phyloP scores from a whole-genome alignment of 2,113 vertebrate species.

The Atherinomorus stipes region DNA sequence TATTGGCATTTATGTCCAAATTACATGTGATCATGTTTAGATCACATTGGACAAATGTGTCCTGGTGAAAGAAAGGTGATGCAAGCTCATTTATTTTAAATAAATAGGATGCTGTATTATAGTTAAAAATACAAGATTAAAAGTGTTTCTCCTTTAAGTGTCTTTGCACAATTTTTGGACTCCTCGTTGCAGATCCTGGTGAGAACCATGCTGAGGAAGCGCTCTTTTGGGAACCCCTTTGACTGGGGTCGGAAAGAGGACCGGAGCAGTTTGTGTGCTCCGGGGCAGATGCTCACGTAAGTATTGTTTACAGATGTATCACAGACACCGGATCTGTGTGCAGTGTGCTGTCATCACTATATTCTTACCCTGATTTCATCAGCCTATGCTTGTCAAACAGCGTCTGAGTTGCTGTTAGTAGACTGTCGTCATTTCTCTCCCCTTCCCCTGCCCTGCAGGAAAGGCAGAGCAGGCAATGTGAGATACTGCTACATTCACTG shows the following conservation, averaged over 20 bases:
- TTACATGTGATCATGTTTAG: no score
- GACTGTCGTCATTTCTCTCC: slow-evolving; percentile 62
- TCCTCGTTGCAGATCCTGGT: slow-evolving; percentile 89
- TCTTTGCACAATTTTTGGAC: neutral
- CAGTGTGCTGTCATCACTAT: neutral
- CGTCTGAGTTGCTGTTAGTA: slow-evolving; percentile 29
- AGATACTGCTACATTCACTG: slow-evolving; percentile 83
- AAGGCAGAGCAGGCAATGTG: slow-evolving; percentile 86
- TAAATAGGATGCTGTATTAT: neutral
- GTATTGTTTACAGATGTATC: slow-evolving; percentile 54
- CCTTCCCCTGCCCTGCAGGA: slow-evolving; percentile 83
- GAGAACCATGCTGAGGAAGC: slow-evolving; percentile 97
- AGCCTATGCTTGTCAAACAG: slow-evolving; percentile 9
- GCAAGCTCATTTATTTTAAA: neutral
- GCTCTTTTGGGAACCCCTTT: slow-evolving; percentile 97
- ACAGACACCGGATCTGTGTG: neutral
- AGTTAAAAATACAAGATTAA: neutral
- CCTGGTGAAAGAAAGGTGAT: neutral
- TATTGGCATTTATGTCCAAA: no score
- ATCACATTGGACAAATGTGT: neutral
- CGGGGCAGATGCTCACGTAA: slow-evolving; percentile 88
- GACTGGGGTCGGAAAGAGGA: slow-evolving; percentile 93
- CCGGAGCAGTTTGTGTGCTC: slow-evolving; percentile 78
- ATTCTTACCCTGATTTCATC: neutral
- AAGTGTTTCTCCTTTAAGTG: neutral